Evolutionary conservation across 2,113 vertebrate species (phyloP).

Genomic region (Saccopteryx bilineata): DNA sequence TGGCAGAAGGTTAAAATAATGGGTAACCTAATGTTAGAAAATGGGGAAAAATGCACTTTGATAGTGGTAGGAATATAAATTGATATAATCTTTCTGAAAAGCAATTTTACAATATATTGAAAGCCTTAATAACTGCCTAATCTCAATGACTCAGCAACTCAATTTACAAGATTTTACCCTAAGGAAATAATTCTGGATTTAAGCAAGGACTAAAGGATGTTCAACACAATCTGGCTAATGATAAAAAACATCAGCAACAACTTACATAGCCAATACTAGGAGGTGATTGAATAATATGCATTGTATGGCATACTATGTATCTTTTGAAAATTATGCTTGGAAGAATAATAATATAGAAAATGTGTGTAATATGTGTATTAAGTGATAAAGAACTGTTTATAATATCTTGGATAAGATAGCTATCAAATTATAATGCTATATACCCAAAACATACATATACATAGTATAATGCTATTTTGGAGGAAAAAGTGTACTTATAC

Average conservation of each 20-base stretch:
- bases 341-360: conserved; percentile 44
- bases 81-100: conserved; percentile 58
- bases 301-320: background rate
- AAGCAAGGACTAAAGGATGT: conserved; percentile 42
- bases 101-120: conserved; percentile 42
- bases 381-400: conserved; percentile 15
- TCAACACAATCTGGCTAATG: conserved; percentile 28
- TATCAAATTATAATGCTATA: background rate
- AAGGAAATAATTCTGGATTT: conserved; percentile 62
- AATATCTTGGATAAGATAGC: background rate
- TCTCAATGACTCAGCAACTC: conserved; percentile 61
- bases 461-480: background rate
- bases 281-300: background rate
- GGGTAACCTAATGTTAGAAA: background rate
- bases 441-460: background rate
- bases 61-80: conserved; percentile 6
- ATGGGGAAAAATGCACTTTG: background rate
- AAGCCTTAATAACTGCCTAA: conserved; percentile 57
- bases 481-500: background rate
- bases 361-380: background rate
- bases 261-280: background rate
- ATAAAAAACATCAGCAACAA: conserved; percentile 56
- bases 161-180: conserved; percentile 59
- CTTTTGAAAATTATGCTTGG: conserved; percentile 47
- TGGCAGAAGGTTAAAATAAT: conserved; percentile 39